Conservation (phyloP, 2,797 vertebrate species). For the Podargus strigoides region DNA sequence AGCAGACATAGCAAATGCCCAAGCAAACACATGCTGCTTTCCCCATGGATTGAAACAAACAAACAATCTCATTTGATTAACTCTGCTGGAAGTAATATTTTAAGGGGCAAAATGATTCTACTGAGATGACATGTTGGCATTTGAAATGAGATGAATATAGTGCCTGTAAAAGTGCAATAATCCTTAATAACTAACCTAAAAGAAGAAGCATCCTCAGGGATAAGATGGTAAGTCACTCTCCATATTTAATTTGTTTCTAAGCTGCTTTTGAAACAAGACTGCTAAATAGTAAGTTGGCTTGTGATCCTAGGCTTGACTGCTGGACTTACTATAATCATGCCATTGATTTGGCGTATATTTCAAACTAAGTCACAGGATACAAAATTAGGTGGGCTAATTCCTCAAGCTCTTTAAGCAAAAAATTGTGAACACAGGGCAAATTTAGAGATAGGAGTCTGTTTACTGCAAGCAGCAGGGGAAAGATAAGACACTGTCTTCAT, state of each 20-base stretch:
- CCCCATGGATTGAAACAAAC: conserved; percentile 13
- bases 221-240: conserved; percentile 52
- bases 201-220: conserved; percentile 52
- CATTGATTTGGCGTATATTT: conserved; percentile 41
- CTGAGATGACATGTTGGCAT: conserved; percentile 54
- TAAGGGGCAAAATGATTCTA: conserved; percentile 43
- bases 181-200: conserved; percentile 60
- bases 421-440: conserved; percentile 4
- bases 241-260: conserved; percentile 65
- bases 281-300: conserved; percentile 54
- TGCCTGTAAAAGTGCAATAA: conserved; percentile 64
- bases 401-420: conserved; percentile 41
- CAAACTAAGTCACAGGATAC: conserved; percentile 38
- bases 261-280: conserved; percentile 54
- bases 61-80: conserved; percentile 58
- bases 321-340: conserved; percentile 33
- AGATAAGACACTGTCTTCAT: neutral
- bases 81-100: conserved; percentile 60
- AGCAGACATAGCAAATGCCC: neutral
- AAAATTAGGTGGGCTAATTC: conserved; percentile 42
- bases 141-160: conserved; percentile 56
- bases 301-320: conserved; percentile 54
- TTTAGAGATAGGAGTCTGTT: conserved; percentile 38
- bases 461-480: neutral
- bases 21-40: neutral